Evolutionary conservation across 1,140 invertebrate genomes (phyloP), one percentile per base, ranked within the genome.

Genomic region (Aleiodes sp.): DNA sequence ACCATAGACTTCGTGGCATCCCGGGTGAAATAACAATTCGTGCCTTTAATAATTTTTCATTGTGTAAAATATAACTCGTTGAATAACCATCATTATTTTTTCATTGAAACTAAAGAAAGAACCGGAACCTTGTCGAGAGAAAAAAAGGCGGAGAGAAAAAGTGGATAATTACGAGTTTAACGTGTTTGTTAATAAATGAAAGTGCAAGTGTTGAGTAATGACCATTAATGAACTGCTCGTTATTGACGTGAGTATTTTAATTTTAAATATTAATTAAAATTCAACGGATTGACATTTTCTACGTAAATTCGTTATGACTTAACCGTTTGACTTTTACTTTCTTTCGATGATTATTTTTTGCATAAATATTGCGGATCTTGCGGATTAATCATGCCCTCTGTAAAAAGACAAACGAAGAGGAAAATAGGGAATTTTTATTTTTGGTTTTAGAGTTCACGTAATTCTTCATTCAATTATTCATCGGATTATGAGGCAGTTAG

Each of bases 1-100:
- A 81, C 79, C 78, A 79, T 79, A 82, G 80, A 69, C 76, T 72
- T 33, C 77, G 79, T 78, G 74, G 65, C 77, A 79, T 78, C 21
- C 43, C 74, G 76, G n/a, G n/a, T n/a, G n/a, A n/a, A n/a, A n/a
- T n/a, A n/a, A n/a, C n/a, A n/a, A n/a, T n/a, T n/a, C n/a, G n/a
- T n/a, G n/a, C n/a, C n/a, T n/a, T n/a, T n/a, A n/a, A n/a, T n/a
- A n/a, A n/a, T n/a, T n/a, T n/a, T n/a, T n/a, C n/a, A n/a, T n/a
- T n/a, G n/a, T n/a, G n/a, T n/a, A n/a, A n/a, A n/a, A n/a, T n/a
- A n/a, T n/a, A n/a, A n/a, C n/a, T n/a, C n/a, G n/a, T n/a, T n/a
- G n/a, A n/a, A n/a, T n/a, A n/a, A n/a, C n/a, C n/a, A n/a, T n/a
- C n/a, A n/a, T n/a, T n/a, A n/a, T n/a, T n/a, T n/a, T n/a, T n/a